These are phyloP conservation scores for Apistogramma diplotaenia DNA, from an alignment of 2,113 vertebrate species.

Conservation along the genomic window DNA sequence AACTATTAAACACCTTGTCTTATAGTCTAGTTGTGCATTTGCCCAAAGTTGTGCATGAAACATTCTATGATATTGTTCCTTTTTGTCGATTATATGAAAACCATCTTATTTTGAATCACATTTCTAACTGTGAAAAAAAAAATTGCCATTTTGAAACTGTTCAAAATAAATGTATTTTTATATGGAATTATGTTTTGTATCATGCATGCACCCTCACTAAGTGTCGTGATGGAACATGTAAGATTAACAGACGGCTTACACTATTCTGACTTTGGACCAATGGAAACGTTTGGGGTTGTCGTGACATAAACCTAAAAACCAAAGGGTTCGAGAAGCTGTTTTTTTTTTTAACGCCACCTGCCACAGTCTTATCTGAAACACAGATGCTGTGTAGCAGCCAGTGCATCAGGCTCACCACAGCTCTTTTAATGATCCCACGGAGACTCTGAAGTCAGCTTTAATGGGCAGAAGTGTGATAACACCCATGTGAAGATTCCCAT, in stretches of 20 bases:
- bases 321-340: neutral
- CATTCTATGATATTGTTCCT: conserved; percentile 58
- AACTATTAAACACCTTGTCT: conserved; percentile 52
- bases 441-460: conserved; percentile 49
- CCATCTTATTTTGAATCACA: conserved; percentile 54
- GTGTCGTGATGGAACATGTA: neutral
- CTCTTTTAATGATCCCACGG: conserved; percentile 50
- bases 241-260: neutral
- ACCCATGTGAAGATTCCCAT: conserved; percentile 50
- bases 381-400: conserved; percentile 25
- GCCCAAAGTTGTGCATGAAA: conserved; percentile 67
- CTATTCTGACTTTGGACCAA: neutral
- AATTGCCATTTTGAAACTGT: conserved; percentile 74
- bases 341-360: neutral
- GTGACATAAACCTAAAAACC: neutral
- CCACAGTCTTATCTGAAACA: conserved; percentile 12
- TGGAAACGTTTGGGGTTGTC: neutral
- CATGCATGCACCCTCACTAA: neutral
- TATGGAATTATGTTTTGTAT: conserved; percentile 49
- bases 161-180: conserved; percentile 82
- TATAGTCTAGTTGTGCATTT: conserved; percentile 64
- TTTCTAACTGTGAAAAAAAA: conserved; percentile 74
- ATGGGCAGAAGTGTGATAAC: conserved; percentile 62
- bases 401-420: conserved; percentile 19
- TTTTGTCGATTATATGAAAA: conserved; percentile 48